Percentiles rank a stretch among this genome's conserved stretches.
Conservation (phyloP, 2,113 vertebrate genomes). For the Callorhinus ursinus region DNA sequence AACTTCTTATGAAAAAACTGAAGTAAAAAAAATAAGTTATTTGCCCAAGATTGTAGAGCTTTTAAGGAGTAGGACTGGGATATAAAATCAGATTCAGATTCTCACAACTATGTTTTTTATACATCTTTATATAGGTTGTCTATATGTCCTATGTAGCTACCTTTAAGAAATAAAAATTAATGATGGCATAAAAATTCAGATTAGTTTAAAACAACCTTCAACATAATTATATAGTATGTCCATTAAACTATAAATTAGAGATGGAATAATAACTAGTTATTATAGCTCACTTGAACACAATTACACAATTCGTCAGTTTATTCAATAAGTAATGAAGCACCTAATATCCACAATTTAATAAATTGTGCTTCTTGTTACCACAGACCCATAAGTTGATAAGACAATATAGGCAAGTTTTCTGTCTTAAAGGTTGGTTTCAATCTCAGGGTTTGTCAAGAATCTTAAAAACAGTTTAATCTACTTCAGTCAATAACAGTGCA, state of each 20-base stretch:
- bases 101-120: background rate
- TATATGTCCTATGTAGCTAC: background rate
- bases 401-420: background rate
- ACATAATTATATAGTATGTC: background rate
- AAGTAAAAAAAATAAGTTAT: background rate
- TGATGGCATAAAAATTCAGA: background rate
- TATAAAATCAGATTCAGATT: background rate
- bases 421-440: background rate
- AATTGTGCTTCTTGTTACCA: background rate
- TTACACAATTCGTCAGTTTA: background rate
- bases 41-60: background rate
- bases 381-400: background rate
- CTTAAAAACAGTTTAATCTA: background rate
- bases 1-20: background rate
- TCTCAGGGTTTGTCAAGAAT: background rate
- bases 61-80: background rate
- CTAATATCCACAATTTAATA: background rate
- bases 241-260: background rate
- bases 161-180: background rate
- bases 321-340: background rate
- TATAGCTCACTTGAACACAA: background rate
- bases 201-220: background rate
- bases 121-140: background rate
- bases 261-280: background rate
- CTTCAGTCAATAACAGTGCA: background rate